Evolutionary conservation across 2,888 invertebrate genomes (phyloP).

Genomic region (Dermolepida albohirtum): DNA sequence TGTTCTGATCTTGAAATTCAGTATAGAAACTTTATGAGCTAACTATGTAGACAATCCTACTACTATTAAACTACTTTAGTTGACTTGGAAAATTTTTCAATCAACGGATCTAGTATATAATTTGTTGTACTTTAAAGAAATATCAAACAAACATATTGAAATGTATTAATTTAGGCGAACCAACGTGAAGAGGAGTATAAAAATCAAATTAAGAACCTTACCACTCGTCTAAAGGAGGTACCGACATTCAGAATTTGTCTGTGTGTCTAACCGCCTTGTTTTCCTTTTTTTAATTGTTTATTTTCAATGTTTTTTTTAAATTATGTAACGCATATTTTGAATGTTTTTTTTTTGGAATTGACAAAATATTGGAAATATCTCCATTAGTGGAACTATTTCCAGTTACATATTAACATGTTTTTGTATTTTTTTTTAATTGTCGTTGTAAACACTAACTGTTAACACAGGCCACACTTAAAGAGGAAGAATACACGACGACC

Average conservation of each 20-base stretch:
- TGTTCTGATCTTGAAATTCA: no score
- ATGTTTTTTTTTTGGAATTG: slow-evolving; percentile 2
- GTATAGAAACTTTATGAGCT: no score
- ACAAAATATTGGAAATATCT: slow-evolving; percentile 14
- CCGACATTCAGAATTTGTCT: slow-evolving; percentile 51
- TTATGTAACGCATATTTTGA: slow-evolving; percentile 1
- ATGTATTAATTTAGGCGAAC: slow-evolving; percentile 81
- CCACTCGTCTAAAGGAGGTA: slow-evolving; percentile 99
- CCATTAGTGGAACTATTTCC: not conserved
- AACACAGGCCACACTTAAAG: slow-evolving; percentile 91
- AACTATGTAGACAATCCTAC: no score
- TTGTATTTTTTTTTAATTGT: slow-evolving; percentile 17
- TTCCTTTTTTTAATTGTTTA: slow-evolving; percentile 25
- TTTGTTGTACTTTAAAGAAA: no score
- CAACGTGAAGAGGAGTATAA: slow-evolving; percentile 99
- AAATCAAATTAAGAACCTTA: slow-evolving; percentile 99
- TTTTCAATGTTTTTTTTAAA: slow-evolving; percentile 43
- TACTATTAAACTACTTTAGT: no score
- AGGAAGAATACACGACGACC: slow-evolving; percentile 92
- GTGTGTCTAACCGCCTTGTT: slow-evolving; percentile 42
- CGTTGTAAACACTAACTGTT: slow-evolving; percentile 56
- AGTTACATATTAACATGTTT: not conserved
- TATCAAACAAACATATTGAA: not conserved
- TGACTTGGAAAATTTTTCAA: not conserved
- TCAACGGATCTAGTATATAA: no score